A percentile compares a stretch with the other conserved stretches of the same genome.
These are phyloP conservation scores for Micrasema minimum DNA, from an alignment of 1,140 invertebrate genomes.

Conservation along the genomic window DNA sequence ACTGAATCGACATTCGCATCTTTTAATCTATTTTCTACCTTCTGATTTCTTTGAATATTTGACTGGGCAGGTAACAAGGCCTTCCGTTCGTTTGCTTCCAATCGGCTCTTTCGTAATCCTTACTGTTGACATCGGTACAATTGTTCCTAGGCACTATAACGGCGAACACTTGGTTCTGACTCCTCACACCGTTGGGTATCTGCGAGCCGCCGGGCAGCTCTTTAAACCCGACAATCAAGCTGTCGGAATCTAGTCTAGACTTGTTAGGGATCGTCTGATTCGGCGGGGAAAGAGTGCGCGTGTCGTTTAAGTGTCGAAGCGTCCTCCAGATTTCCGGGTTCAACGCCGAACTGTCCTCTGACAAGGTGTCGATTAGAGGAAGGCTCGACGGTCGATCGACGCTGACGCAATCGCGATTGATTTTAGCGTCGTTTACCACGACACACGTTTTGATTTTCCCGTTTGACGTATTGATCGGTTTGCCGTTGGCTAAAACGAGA, in stretches of 20 bases:
- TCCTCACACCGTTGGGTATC: conserved; percentile 52
- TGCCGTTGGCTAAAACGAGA: conserved; percentile 58
- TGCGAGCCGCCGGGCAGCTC: conserved; percentile 56
- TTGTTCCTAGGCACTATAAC: conserved; percentile 62
- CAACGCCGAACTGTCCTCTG: conserved; percentile 9
- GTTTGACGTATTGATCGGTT: conserved; percentile 47
- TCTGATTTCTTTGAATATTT: neutral
- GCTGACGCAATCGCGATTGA: conserved; percentile 55
- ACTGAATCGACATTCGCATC: neutral
- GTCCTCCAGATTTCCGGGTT: conserved; percentile 31
- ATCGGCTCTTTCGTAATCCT: neutral
- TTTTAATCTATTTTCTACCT: conserved; percentile 26
- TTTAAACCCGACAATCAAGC: conserved; percentile 60
- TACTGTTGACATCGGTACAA: conserved; percentile 25
- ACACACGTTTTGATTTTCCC: conserved; percentile 52
- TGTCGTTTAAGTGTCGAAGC: conserved; percentile 36
- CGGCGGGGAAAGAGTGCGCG: conserved; percentile 62
- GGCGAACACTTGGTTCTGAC: conserved; percentile 61
- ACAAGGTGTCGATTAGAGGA: conserved; percentile 42
- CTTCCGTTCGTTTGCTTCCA: conserved; percentile 30
- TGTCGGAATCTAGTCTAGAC: conserved; percentile 52
- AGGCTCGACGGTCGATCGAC: conserved; percentile 60
- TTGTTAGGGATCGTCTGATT: conserved; percentile 61
- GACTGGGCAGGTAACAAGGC: neutral
- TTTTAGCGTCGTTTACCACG: conserved; percentile 53